Evolutionary conservation across 2,797 vertebrate genomes (phyloP).

Genomic region (Lithobates sylvaticus): DNA sequence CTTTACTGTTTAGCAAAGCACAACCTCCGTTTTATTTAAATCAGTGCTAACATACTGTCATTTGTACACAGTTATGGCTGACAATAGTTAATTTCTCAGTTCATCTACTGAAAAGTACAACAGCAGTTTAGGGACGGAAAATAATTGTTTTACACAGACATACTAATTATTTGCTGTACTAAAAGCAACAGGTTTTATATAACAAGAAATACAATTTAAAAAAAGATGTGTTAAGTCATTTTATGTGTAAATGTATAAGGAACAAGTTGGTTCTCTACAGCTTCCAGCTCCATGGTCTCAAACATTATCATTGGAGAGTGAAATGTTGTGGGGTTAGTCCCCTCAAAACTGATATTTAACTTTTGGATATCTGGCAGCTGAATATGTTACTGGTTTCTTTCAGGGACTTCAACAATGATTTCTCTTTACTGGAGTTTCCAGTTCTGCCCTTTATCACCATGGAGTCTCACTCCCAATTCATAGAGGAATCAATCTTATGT

Average conservation of each 20-base stretch:
- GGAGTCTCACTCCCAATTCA: too few species aligned
- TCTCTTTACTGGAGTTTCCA: too few species aligned
- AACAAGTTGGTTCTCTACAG: not conserved
- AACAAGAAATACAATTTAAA: not conserved
- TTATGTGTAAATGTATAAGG: not conserved
- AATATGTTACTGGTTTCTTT: too few species aligned
- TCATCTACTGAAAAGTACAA: not conserved
- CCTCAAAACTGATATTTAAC: too few species aligned
- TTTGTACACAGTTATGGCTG: slow-evolving; percentile 55
- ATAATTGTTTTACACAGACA: not conserved
- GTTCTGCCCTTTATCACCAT: too few species aligned
- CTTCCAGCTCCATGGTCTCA: not conserved
- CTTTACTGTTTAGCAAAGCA: slow-evolving; percentile 64
- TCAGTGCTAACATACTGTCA: slow-evolving; percentile 64
- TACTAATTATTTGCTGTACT: not conserved
- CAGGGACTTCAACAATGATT: too few species aligned
- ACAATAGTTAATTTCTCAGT: not conserved
- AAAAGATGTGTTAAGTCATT: not conserved
- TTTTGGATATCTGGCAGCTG: too few species aligned
- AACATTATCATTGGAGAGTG: too few species aligned
- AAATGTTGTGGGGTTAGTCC: too few species aligned
- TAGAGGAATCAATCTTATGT: too few species aligned
- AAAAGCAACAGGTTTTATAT: not conserved
- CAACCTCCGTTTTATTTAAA: slow-evolving; percentile 55
- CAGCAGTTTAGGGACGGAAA: not conserved